Evolutionary conservation across 2,888 invertebrate genomes (phyloP), one percentile per base, ranked within the genome.

Genomic region (Eupithecia subfuscata): DNA sequence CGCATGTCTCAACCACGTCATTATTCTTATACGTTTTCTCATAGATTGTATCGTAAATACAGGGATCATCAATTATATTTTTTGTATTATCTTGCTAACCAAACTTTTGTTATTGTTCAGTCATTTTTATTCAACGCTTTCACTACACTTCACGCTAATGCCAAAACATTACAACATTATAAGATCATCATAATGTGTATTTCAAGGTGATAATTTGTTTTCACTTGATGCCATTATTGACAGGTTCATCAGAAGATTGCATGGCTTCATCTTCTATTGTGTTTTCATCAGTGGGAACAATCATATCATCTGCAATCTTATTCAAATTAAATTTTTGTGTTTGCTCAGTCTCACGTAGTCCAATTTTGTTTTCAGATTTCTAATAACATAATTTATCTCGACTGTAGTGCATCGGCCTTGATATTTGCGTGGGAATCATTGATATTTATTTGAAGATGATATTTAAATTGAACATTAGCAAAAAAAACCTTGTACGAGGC

Each of bases 231-330:
- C 80, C 79, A 84, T 82, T 80, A 81, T 79, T 81, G 84, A 82
- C 86, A 85, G 82, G 76, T 84, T 84, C 80, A 81, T 82, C 84
- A 77, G 74, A 76, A 78, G 74, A 76, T 74, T 81, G 78, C 80
- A 80, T 82, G 82, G 82, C 78, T 77, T 78, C 77, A 79, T 81
- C 80, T 77, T 80, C 84, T 82, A 86, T 87, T 86, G 86, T 88
- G 75, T 65, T 74, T 71, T 72, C 79, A 81, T 83, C 84, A 80
- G 70, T 81, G 77, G 76, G 81, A 83, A 83, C 84, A 83, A 82
- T 85, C 79, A 83, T 79, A 82, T 76, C 83, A 79, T 76, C 18
- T 81, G 79, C 81, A 82, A 85, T 87, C 82, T 84, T 83, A 82
- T 85, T 82, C 82, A 83, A 84, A 87, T 88, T 84, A 84, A 83